Evolutionary conservation across 1,140 invertebrate genomes (phyloP).

Genomic region (Melipona quadrifasciata): DNA sequence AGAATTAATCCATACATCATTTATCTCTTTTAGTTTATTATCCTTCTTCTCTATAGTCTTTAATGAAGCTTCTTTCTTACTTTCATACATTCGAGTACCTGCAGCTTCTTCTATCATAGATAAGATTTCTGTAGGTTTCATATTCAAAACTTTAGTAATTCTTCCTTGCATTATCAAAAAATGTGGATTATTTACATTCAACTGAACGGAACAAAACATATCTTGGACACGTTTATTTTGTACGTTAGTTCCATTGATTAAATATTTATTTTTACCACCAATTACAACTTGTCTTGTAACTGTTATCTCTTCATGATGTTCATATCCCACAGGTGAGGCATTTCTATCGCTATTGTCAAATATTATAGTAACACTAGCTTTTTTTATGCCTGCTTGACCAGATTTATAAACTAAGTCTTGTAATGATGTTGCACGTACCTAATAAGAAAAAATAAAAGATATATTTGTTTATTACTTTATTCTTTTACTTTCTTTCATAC

Average conservation of each 20-base stretch:
- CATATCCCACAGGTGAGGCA: constrained; percentile 95
- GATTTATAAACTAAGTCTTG: constrained; percentile 99
- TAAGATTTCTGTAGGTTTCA: constrained; percentile 99
- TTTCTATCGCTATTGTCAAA: constrained; percentile 96
- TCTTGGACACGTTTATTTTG: constrained; percentile 95
- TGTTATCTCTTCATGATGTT: constrained; percentile 95
- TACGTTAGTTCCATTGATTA: constrained; percentile 96
- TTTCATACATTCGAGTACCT: constrained; percentile 98
- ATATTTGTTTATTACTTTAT: neutral
- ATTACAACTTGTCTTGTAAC: constrained; percentile 94
- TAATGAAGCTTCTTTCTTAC: constrained; percentile 93
- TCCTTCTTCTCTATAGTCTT: constrained; percentile 98
- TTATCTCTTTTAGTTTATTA: constrained; percentile 93
- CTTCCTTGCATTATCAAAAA: constrained; percentile 99
- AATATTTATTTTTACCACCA: constrained; percentile 95
- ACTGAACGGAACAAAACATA: constrained; percentile 97
- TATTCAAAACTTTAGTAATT: constrained; percentile 99
- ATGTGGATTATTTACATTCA: constrained; percentile 99
- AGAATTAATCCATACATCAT: constrained; percentile 84
- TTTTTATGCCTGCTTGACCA: constrained; percentile 97
- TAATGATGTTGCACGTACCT: constrained; percentile 94
- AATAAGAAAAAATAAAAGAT: neutral
- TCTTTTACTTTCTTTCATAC: neutral
- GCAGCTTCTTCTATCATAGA: constrained; percentile 99
- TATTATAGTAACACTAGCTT: constrained; percentile 97